These are phyloP conservation scores for Willisornis vidua DNA, from an alignment of 2,113 vertebrate species.

Conservation along the genomic window DNA sequence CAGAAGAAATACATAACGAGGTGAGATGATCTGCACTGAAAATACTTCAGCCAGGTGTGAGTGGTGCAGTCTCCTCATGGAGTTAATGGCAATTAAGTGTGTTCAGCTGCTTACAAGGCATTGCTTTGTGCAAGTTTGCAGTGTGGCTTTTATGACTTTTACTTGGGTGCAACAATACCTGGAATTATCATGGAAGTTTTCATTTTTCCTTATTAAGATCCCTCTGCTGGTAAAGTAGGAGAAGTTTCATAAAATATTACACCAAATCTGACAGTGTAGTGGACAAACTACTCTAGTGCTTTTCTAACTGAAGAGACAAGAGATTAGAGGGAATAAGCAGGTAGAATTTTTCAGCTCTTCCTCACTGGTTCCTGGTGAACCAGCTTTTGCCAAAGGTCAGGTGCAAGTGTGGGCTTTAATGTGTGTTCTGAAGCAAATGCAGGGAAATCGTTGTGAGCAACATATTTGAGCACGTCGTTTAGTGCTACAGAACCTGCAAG, in stretches of 20 bases:
- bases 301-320: background rate
- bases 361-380: background rate
- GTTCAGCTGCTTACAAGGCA: background rate
- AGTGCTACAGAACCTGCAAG: background rate
- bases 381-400: background rate
- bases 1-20: constrained; percentile 97
- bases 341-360: background rate
- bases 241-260: background rate
- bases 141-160: background rate
- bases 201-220: background rate
- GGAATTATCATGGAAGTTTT: background rate
- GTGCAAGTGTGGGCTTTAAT: background rate
- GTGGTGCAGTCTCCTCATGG: background rate
- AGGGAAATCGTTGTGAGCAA: background rate
- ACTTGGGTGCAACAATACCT: background rate
- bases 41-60: background rate
- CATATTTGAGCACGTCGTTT: background rate
- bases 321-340: background rate
- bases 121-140: background rate
- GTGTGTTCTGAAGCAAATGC: background rate
- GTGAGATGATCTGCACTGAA: constrained; percentile 68
- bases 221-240: constrained; percentile 23
- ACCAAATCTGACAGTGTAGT: background rate
- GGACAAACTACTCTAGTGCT: background rate
- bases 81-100: background rate